Evolutionary conservation across 2,888 invertebrate species (phyloP), one percentile per base, ranked within the genome.

Genomic region (Ophioninae sp.): DNA sequence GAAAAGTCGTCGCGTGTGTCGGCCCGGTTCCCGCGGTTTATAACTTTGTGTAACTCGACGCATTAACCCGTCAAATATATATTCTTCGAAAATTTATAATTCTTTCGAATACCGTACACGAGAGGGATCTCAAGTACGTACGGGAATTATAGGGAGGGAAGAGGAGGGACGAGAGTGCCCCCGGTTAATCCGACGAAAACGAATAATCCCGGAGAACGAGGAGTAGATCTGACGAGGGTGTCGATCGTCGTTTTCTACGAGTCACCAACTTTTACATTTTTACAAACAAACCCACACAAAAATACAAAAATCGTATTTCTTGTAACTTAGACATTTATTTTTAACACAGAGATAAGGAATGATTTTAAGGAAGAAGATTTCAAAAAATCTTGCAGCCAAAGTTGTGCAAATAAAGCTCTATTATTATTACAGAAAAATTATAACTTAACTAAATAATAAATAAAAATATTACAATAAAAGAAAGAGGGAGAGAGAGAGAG

Each of bases 31-130:
- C 30, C 30, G 74, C 81, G 88, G 86, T 89, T 90, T 79, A 81
- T 83, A 86, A 87, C 87, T 87, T 87, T 88, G 88, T 88, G 86
- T 86, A 86, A 86, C 86, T 87, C 85, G 86, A 76, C 81, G 85
- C 86, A 86, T 89, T 88, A 90, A 89, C 89, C 82, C 87, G 58
- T 63, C 74, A 64, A 78, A 58, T 76, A 69, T 72, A 78, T 79
- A 74, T 82, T 74, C 73, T 51, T 72, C 37, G 63, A 59, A 30
- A 79, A 79, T 79, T 74, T 69, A 82, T 82, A 68, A 78, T 82
- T 82, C 69, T 65, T 76, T 41, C 30, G 75, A 80, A 80, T 77
- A 37, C 67, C 17, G 22, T 61, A 44, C 65, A 67, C 41, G 22
- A 67, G 41, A 39, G 44, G 0, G 6, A 17, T 51, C 17, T 51